Evolutionary conservation across 37 sponge, comb jelly and placozoan genomes (phyloP), one percentile per base, ranked within the genome.

Genomic region (Hexactinellida sp.): DNA sequence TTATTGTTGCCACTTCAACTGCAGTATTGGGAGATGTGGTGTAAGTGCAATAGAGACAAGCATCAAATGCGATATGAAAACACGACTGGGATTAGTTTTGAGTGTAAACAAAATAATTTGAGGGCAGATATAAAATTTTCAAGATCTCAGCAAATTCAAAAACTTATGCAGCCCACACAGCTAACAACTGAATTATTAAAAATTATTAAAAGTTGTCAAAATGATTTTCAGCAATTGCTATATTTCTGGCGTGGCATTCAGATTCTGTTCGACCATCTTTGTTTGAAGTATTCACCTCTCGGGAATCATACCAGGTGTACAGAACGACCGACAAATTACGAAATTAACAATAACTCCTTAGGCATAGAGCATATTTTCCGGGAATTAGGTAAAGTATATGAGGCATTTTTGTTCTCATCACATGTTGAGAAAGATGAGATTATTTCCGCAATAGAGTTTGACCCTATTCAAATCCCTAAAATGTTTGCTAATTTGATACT

Each of bases 1-100:
- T 0, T 54, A 38, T 28, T 88, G 37, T 83, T 88, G 38, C 89
- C 85, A n/a, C 52, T 88, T 19, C 89, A 88, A 85, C 82, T 85
- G 9, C 0, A 24, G 25, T 7, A 63, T 7, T 71, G 38, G 36
- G 71, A 85, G 85, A 39, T 84, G 28, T 63, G 34, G 25, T 19
- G 52, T 47, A 9, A 47, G 52, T 47, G 13, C 52, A 9, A 19
- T 47, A 47, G 52, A 47, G 52, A 47, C 9, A 19, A 19, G 52
- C 52, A 47, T 47, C 52, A 16, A 9, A 47, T 47, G 9, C 52
- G 16, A 47, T 19, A 47, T 19, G 52, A 47, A 19, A 47, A 16
- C 52, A 47, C 9, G 16, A 47, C 52, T 47, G 52, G 16, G 52
- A 47, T 16, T 47, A 47, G 52, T 16, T 19, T 47, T 16, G 52